Evolutionary conservation across 2,797 vertebrate species (phyloP).

Genomic region (Pristis pectinata): DNA sequence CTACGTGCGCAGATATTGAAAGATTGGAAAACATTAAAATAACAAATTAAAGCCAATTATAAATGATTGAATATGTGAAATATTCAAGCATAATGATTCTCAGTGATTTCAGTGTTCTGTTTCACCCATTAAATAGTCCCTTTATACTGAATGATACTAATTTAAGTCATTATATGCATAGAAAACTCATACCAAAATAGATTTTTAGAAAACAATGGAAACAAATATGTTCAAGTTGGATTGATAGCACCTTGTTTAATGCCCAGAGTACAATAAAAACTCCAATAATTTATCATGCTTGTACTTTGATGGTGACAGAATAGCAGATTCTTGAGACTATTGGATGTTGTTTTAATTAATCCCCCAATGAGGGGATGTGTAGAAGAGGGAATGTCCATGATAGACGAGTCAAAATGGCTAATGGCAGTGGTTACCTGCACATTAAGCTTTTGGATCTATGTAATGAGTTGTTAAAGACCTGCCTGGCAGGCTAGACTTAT

Average conservation of each 20-base stretch:
- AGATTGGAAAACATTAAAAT: neutral
- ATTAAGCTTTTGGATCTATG: no score
- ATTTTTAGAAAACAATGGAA: neutral
- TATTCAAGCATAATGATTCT: neutral
- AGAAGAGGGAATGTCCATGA: no score
- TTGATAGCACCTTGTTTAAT: neutral
- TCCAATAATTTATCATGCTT: no score
- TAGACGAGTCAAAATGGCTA: no score
- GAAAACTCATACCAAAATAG: neutral
- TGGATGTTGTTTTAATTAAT: no score
- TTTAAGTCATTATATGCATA: neutral
- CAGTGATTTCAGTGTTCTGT: neutral
- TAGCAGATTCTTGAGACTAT: no score
- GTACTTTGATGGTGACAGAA: no score
- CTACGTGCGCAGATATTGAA: neutral
- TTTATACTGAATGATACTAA: neutral
- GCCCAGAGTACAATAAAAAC: neutral
- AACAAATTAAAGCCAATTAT: neutral
- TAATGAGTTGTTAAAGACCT: no score
- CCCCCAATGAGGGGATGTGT: no score
- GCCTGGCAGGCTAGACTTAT: no score
- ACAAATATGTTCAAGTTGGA: neutral
- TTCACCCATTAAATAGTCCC: neutral
- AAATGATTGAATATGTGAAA: neutral
- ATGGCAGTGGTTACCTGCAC: no score